Base-by-base conservation (phyloP, 1,140 invertebrate genomes). In the Trachymyrmex cornetzi region DNA sequence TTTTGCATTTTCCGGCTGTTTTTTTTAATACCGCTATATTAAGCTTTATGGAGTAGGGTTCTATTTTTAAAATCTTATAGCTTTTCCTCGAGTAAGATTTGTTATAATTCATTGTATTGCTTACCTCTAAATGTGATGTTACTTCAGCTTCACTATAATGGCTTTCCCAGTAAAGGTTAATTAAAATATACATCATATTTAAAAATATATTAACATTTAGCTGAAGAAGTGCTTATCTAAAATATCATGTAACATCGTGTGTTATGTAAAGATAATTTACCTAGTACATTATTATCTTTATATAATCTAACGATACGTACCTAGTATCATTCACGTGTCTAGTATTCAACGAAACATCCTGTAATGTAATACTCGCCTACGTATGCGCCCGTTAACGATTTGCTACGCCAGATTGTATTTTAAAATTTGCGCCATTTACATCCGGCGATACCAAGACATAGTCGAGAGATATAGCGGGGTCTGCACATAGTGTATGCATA, bases 341-440 rank as follows among this genome's bases (percentile, higher is more conserved):
- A 30, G 34, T 24, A 44, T 34, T 81, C 22, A 44, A 44, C 53
- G 66, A 27, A 71, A 53, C 48, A 5, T 81, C 66, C 34, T 71
- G 66, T 81, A 81, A 71, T 59, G 53, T 30, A 69, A 71, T 30
- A 71, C 30, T 71, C 79, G 79, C 79, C 79, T 71, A 81, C 50
- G 63, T 55, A 48, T 19, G 59, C 27, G 61, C 7, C 14, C 7
- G n/a, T 81, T 81, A 69, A 71, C 79, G 64, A 81, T 81, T 81
- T 44, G 48, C 9, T 57, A 81, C 30, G 53, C 50, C 14, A 24
- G n/a, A 19, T n/a, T 55, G 64, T 69, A 57, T 27, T 71, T 71
- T 9, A 59, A 71, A 81, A 81, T 44, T 80, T 67, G 27, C 61
- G 44, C 30, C 64, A 57, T 81, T 81, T 71, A n/a, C 53, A 22